Evolutionary conservation across 2,888 invertebrate species (phyloP).

Genomic region (Rotaria macrura): DNA sequence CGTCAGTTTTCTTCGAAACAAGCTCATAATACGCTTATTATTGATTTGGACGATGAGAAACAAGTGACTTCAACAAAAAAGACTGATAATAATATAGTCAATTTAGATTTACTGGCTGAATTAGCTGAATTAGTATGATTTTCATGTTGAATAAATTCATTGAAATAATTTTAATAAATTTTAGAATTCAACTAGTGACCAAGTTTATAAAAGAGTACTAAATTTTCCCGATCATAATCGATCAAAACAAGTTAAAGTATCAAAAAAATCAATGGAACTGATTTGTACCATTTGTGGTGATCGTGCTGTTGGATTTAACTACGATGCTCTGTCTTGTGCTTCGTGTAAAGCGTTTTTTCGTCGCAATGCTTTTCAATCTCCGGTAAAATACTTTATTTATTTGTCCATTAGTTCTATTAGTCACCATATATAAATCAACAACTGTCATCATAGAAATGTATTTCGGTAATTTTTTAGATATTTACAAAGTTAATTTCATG

Average conservation of each 20-base stretch:
- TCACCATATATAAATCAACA: no score
- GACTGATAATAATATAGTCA: not conserved
- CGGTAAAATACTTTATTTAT: not conserved
- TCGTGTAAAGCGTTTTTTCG: not conserved
- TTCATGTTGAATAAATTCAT: not conserved
- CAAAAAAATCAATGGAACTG: not conserved
- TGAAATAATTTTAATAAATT: not conserved
- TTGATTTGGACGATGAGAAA: not conserved
- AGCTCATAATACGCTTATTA: not conserved
- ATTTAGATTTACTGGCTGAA: not conserved
- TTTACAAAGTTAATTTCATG: no score
- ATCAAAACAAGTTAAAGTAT: not conserved
- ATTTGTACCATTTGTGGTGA: not conserved
- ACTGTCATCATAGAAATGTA: no score
- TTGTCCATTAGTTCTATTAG: not conserved
- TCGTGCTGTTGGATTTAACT: not conserved
- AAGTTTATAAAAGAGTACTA: not conserved
- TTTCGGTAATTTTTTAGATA: no score
- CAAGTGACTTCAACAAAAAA: not conserved
- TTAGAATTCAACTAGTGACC: not conserved
- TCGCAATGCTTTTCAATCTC: not conserved
- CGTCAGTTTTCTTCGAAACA: not conserved
- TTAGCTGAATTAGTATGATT: not conserved
- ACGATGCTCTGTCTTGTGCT: not conserved
- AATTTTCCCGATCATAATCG: not conserved